Conservation (phyloP, 2,113 vertebrate species). For the Gobiocypris rarus region DNA sequence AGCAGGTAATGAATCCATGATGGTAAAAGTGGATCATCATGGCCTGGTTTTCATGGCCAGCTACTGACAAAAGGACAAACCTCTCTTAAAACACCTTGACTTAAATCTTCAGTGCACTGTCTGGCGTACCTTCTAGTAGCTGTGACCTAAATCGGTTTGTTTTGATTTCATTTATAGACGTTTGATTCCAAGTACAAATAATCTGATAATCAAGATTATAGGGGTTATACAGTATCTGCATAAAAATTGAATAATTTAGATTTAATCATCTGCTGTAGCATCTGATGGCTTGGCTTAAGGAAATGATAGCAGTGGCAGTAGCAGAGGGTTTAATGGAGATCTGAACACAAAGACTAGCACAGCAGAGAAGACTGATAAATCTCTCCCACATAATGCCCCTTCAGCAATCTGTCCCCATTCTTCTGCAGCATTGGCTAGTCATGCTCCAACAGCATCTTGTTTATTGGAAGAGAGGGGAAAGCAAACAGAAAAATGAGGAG, state of each 20-base stretch:
- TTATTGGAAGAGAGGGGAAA: background rate
- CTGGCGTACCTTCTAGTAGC: background rate
- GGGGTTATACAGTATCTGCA: background rate
- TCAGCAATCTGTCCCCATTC: constrained; percentile 28
- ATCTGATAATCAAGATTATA: background rate
- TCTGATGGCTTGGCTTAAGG: background rate
- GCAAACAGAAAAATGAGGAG: background rate
- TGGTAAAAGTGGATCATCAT: constrained; percentile 12
- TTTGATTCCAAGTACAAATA: constrained; percentile 5
- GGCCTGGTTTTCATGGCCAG: background rate
- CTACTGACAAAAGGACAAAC: background rate
- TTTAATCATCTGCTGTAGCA: background rate
- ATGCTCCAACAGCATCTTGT: constrained; percentile 27
- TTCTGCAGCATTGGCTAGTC: constrained; percentile 8
- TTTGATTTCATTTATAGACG: background rate
- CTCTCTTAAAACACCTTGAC: background rate
- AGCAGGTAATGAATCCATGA: background rate
- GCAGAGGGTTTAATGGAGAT: constrained; percentile 21
- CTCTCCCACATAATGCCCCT: constrained; percentile 17
- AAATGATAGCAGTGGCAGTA: background rate
- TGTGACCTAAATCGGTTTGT: background rate
- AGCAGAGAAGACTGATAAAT: constrained; percentile 10
- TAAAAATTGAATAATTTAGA: background rate
- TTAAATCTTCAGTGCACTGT: background rate
- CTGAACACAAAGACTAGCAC: constrained; percentile 30